These are phyloP conservation scores for Ardeotis arabs DNA, from an alignment of 2,113 vertebrate genomes.

Conservation along the genomic window DNA sequence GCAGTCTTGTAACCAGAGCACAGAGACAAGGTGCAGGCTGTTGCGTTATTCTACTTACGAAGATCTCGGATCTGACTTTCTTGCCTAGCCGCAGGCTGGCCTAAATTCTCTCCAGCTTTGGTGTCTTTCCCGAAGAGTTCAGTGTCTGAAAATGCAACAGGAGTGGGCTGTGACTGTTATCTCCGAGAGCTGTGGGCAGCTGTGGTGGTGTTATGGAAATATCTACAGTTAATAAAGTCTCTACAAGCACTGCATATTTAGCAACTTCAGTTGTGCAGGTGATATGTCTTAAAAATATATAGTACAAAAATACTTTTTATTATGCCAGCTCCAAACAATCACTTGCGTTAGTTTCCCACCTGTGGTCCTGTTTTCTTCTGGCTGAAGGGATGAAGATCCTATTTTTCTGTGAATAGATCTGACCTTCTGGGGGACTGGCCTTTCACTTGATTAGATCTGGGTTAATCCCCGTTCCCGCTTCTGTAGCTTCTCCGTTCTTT, in stretches of 20 bases:
- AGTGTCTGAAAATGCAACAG: neutral
- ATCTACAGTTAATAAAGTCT: neutral
- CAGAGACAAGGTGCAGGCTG: accelerated
- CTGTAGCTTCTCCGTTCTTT: neutral
- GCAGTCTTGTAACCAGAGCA: neutral
- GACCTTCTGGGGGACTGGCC: neutral
- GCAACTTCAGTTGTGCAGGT: neutral
- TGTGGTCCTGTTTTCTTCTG: neutral
- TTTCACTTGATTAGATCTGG: neutral
- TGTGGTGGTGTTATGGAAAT: neutral
- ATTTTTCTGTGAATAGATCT: neutral
- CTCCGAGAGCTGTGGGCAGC: neutral
- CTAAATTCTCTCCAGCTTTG: neutral
- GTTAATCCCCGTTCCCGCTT: neutral
- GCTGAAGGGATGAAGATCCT: neutral
- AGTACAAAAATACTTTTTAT: neutral
- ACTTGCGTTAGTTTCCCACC: neutral
- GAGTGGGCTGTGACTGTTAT: neutral
- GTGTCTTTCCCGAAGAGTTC: neutral
- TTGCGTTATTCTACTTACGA: accelerated
- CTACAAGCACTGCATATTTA: neutral
- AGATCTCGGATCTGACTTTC: neutral
- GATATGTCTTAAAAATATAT: neutral
- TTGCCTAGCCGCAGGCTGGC: neutral
- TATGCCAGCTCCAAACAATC: neutral